Percentiles rank a stretch among this genome's conserved stretches.
phyloP scores from a whole-genome alignment of 2,113 vertebrate species.

The Mixornis gularis region DNA sequence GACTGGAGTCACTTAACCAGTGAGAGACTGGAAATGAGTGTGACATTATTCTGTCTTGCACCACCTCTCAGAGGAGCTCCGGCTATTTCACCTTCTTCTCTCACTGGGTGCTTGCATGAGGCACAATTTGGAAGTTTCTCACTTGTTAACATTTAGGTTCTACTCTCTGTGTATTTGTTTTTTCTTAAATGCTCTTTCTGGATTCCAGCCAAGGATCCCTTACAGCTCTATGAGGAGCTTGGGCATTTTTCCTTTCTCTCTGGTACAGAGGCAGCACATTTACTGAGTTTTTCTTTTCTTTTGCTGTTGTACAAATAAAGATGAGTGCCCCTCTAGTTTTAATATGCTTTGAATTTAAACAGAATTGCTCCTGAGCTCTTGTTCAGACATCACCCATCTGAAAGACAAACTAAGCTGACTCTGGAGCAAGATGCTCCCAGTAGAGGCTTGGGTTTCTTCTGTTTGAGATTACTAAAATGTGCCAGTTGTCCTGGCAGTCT shows the following conservation, averaged over 20 bases:
- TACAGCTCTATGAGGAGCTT: not conserved
- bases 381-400: not conserved
- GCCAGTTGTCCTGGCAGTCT: not conserved
- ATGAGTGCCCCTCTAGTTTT: not conserved
- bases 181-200: not conserved
- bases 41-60: not conserved
- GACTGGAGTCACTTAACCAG: not conserved
- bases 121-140: not conserved
- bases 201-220: not conserved
- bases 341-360: not conserved
- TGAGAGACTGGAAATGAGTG: not conserved
- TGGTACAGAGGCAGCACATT: not conserved
- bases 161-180: not conserved
- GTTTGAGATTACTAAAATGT: not conserved
- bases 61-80: not conserved
- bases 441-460: not conserved
- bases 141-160: not conserved
- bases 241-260: not conserved
- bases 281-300: not conserved
- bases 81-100: not conserved
- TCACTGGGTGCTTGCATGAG: not conserved
- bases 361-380: not conserved
- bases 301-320: not conserved
- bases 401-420: not conserved
- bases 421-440: not conserved